phyloP scores from a whole-genome alignment of 2,113 vertebrate genomes.

The Himantopus leucocephalus region DNA sequence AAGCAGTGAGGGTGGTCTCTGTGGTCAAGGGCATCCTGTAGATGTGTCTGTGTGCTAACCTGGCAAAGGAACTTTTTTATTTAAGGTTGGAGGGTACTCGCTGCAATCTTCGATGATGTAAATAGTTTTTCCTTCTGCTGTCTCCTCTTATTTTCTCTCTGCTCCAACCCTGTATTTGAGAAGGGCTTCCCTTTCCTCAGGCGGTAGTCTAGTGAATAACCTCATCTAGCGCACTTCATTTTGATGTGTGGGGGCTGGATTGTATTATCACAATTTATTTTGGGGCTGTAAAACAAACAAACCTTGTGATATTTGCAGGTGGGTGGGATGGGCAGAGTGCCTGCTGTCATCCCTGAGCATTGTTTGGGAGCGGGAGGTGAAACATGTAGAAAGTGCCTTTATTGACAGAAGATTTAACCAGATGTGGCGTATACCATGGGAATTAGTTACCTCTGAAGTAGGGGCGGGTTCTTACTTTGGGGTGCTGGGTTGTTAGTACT shows the following conservation, averaged over 20 bases:
- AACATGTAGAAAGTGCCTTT: neutral
- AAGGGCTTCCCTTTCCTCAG: constrained; percentile 39
- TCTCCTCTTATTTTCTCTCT: neutral
- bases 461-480: neutral
- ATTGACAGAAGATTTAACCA: neutral
- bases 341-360: neutral
- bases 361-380: neutral
- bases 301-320: neutral
- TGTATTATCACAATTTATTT: constrained; percentile 19
- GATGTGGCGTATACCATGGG: rapidly evolving
- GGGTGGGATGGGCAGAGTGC: neutral
- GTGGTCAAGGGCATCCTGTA: neutral
- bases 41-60: neutral
- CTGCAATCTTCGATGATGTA: neutral
- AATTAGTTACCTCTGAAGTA: neutral
- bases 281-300: constrained; percentile 9
- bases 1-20: neutral
- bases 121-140: neutral
- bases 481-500: neutral
- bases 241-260: neutral
- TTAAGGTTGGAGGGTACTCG: neutral
- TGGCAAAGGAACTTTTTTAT: neutral
- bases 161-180: neutral
- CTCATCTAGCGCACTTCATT: neutral
- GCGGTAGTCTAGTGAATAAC: constrained; percentile 16